Conservation (phyloP, 2,888 invertebrate genomes). For the Cyclophora punctaria region DNA sequence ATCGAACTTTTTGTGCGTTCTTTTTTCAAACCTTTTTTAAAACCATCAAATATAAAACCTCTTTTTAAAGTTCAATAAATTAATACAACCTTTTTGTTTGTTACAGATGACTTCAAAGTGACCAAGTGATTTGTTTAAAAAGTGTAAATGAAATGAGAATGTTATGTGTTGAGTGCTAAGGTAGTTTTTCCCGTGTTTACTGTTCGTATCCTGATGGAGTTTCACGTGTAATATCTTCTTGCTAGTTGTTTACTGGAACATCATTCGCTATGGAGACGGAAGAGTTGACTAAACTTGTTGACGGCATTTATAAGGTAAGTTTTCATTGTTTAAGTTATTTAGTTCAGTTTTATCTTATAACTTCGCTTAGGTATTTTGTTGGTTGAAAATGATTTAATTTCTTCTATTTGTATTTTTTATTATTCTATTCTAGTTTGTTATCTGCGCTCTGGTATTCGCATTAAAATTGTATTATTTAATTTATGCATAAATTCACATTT, state of each 20-base stretch:
- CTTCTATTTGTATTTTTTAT: too few relatives aligned
- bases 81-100: conserved; percentile 42
- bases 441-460: too few relatives aligned
- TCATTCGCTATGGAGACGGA: conserved; percentile 84
- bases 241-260: conserved; percentile 47
- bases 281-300: conserved; percentile 91
- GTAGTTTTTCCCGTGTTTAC: conserved; percentile 45
- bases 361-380: conserved; percentile 4
- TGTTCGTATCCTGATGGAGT: conserved; percentile 57
- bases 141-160: conserved; percentile 66
- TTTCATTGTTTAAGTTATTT: background rate
- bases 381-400: conserved; percentile 5
- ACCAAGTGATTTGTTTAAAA: conserved; percentile 48
- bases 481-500: too few relatives aligned
- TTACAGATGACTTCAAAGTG: conserved; percentile 67
- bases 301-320: conserved; percentile 91
- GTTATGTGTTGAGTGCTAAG: conserved; percentile 58
- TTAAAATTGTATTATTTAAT: too few relatives aligned
- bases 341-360: conserved; percentile 6
- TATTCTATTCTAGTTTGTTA: too few relatives aligned
- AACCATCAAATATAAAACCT: background rate
- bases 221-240: conserved; percentile 52
- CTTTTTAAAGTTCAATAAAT: background rate
- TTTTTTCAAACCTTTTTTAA: background rate
- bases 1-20: background rate